Base-by-base conservation (phyloP, 2,797 vertebrate species). In the Gallinago nigripennis region DNA sequence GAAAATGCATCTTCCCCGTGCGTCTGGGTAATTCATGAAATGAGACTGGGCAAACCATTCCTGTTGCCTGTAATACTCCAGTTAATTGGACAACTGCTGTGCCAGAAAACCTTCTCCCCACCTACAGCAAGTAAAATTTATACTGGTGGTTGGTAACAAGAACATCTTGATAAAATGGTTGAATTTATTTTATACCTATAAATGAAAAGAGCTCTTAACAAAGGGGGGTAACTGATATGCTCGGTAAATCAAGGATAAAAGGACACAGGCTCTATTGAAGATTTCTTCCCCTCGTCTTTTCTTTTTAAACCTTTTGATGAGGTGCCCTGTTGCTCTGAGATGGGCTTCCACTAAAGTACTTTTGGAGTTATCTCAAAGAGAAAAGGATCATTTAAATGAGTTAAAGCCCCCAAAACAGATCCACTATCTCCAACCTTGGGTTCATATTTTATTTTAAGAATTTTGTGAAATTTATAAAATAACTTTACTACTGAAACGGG, bases 11-110 rank as follows among this genome's bases (percentile, higher is more conserved):
- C 87, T 86, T 82, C 66, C 72, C 68, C 66, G 37, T 61, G 88
- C 43, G 41, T 81, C 77, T 2, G 11, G 65, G 91, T 92, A 95
- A 96, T 93, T 91, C 63, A 79, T 90, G 86, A 82, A 94, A 94
- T 11, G 28, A 86, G 94, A 82, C 51, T 41, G 73, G 70, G 76
- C 75, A 92, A 84, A 66, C 85, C 70, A 73, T 81, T 80, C 83
- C 86, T 94, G 85, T 64, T 93, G 94, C 90, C 85, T 94, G 86
- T 77, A 86, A 94, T 77, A 83, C 90, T 94, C 92, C 84, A 91
- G 83, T 88, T 97, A 97, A 97, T 97, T 97, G 96, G 95, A 96
- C 95, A 96, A 96, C 97, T 53, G 97, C 96, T 97, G 96, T 94
- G 96, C 91, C 81, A 93, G 91, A 79, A 94, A 97, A 89, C 82